Base-by-base conservation (phyloP, 1,140 invertebrate species). In the Cryptotermes secundus region DNA sequence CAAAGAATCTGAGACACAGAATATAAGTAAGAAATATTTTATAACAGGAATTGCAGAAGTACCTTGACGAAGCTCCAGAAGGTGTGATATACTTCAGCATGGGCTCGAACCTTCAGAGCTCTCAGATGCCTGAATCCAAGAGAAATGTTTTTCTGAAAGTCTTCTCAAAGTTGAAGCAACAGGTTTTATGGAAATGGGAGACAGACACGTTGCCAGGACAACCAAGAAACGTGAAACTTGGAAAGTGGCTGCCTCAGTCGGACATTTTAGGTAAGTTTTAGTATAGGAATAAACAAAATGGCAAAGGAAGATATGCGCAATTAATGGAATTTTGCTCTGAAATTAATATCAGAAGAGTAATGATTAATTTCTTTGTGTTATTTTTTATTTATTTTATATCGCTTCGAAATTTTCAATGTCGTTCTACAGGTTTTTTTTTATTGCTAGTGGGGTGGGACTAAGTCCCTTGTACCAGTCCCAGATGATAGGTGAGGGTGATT, bases 191-290 rank as follows among this genome's bases (percentile, higher is more conserved):
- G 93, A 94, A 94, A 89, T 92, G 89, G 86, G 92, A 92, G 84
- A 89, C 90, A 80, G 89, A 88, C 87, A 90, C 84, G 86, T 89
- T 91, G 1, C 86, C 88, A 7, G 87, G 88, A 81, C 80, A 92
- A 84, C 91, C 93, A 24, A 38, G 87, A 34, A 94, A 94, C 88
- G 91, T 95, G 38, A 91, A 91, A 88, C 91, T 93, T 36, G 87
- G 91, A 81, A 90, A 92, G 86, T 95, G 94, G 94, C 89, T 94
- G 86, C 94, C 95, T n/a, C 95, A 96, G 89, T 92, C 93, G 86
- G 92, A 93, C 87, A 89, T 94, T 87, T 88, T 94, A 53, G 88
- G 88, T 89, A 85, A 84, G 31, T 35, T 4, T 6, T 31, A 2
- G 26, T 49, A 19, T 14, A 42, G 6, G 9, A 14, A 12, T 42